Conservation (phyloP, 2,797 vertebrate genomes). For the Labeo calbasu region DNA sequence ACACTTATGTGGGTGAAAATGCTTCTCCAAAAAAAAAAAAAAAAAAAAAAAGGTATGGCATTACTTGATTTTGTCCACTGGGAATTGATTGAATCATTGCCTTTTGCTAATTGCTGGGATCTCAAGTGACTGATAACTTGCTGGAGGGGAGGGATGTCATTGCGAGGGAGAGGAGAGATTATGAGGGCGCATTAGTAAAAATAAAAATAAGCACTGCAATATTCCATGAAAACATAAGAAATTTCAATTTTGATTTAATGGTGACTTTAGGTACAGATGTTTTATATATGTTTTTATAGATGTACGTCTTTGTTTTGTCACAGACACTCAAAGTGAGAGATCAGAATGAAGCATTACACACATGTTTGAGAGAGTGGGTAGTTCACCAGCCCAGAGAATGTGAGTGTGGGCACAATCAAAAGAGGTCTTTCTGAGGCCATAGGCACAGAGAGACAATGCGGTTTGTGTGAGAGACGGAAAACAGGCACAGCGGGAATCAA, state of each 20-base stretch:
- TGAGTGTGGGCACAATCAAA: slow-evolving; percentile 51
- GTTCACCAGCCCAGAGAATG: slow-evolving; percentile 48
- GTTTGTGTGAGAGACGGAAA: slow-evolving; percentile 35
- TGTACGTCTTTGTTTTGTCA: not conserved
- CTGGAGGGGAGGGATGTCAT: not conserved
- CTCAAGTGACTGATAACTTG: not conserved
- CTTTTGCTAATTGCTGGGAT: not conserved
- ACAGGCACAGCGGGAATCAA: slow-evolving; percentile 8
- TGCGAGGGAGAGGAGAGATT: not conserved
- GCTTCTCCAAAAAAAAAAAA: not conserved
- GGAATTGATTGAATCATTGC: not conserved
- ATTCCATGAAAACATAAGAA: not conserved
- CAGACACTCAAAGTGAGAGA: not conserved
- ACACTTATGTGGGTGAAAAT: not conserved
- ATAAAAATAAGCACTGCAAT: not conserved
- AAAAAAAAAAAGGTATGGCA: not conserved
- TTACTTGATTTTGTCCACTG: not conserved
- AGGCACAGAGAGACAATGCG: slow-evolving; percentile 25
- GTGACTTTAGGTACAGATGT: not conserved
- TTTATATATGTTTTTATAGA: not conserved
- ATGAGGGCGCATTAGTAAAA: not conserved
- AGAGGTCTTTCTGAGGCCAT: slow-evolving; percentile 42
- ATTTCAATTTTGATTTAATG: not conserved
- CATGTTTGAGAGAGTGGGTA: slow-evolving; percentile 30
- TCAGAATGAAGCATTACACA: slow-evolving; percentile 14